Evolutionary conservation across 2,113 vertebrate genomes (phyloP).

Genomic region (Geococcyx californianus): DNA sequence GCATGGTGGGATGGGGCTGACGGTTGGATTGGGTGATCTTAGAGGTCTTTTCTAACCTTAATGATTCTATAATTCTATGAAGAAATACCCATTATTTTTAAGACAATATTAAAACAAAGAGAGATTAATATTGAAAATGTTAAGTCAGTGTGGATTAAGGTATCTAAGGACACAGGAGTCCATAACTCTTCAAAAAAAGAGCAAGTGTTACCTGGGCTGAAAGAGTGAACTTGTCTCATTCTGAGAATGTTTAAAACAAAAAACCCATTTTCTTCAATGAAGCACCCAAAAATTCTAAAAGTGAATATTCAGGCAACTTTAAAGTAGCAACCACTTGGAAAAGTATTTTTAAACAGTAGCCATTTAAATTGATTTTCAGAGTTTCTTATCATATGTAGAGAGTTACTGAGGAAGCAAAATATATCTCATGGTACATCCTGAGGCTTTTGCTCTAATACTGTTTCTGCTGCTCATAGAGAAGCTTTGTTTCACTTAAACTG

Average conservation of each 20-base stretch:
- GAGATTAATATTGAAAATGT: not conserved
- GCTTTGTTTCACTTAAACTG: not conserved
- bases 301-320: not conserved
- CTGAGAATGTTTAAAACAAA: not conserved
- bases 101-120: not conserved
- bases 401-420: not conserved
- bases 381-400: not conserved
- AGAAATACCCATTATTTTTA: not conserved
- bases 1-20: no score
- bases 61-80: not conserved
- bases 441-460: not conserved
- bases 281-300: not conserved
- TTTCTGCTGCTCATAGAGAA: not conserved
- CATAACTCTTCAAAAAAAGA: not conserved
- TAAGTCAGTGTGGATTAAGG: not conserved
- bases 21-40: no score
- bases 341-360: not conserved
- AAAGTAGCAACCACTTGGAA: not conserved
- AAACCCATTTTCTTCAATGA: not conserved
- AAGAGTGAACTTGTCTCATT: not conserved
- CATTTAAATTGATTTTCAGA: not conserved
- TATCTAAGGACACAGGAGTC: not conserved
- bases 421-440: fast-evolving
- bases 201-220: not conserved
- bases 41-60: no score